Conservation (phyloP, 1,140 invertebrate species). For the Philotrypesis tridentata region DNA sequence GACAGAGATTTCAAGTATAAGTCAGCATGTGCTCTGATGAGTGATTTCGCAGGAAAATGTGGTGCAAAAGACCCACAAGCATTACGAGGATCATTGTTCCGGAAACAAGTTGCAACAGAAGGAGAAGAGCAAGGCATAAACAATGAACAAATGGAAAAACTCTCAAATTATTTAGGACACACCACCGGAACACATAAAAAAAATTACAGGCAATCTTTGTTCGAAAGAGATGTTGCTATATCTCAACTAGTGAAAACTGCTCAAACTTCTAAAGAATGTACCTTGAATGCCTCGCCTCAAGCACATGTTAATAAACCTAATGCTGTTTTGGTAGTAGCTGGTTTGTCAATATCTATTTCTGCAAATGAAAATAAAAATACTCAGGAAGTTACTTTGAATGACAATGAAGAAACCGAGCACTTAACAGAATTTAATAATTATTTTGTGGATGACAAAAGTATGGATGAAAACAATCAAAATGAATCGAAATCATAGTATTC, state of each 20-base stretch:
- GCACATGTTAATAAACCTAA: too few species aligned
- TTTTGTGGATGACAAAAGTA: too few species aligned
- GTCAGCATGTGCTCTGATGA: conserved; percentile 17
- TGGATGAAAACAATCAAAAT: too few species aligned
- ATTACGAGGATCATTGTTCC: conserved; percentile 42
- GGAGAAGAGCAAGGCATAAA: background rate
- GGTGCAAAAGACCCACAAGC: conserved; percentile 22
- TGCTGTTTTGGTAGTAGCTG: too few species aligned
- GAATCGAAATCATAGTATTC: too few species aligned
- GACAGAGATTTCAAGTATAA: background rate
- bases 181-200: background rate
- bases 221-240: background rate
- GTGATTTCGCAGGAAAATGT: conserved; percentile 25
- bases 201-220: background rate
- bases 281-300: too few species aligned
- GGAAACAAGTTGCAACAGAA: conserved; percentile 48
- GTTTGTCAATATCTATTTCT: too few species aligned
- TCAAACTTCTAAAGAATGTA: conserved; percentile 3
- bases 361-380: too few species aligned
- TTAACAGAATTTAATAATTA: too few species aligned
- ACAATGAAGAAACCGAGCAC: too few species aligned
- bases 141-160: background rate
- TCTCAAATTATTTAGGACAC: background rate
- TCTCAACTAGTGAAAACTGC: background rate
- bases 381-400: too few species aligned